These are phyloP conservation scores for Stenoptilia bipunctidactyla DNA, from an alignment of 2,888 invertebrate species.

Conservation along the genomic window DNA sequence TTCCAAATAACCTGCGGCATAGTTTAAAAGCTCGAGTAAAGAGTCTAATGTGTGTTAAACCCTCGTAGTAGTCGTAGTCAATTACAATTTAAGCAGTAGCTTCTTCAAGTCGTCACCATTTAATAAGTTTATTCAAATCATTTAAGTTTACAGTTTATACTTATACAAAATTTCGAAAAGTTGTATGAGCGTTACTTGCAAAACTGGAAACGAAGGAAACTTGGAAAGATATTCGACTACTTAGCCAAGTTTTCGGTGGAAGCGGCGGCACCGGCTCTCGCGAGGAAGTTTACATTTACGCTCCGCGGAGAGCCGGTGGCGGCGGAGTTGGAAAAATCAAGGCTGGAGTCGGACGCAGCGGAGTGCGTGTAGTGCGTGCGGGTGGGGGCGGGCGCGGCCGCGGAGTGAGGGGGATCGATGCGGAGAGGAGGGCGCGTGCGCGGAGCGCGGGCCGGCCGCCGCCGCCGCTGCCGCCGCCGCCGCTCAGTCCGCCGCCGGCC, in stretches of 20 bases:
- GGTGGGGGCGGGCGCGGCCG: conserved; percentile 27
- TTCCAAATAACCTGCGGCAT: neutral
- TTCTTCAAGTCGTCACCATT: neutral
- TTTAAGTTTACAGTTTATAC: neutral
- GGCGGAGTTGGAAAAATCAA: conserved; percentile 30
- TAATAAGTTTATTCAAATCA: no score
- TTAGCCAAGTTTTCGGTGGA: conserved; percentile 18
- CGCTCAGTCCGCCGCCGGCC: conserved; percentile 50
- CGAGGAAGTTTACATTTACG: conserved; percentile 26
- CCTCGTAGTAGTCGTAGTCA: no score
- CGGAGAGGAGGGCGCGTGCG: conserved; percentile 59
- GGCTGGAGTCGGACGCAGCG: conserved; percentile 23
- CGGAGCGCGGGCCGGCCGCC: conserved; percentile 33
- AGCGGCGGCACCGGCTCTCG: conserved; percentile 17
- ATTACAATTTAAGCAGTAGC: no score
- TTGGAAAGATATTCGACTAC: conserved; percentile 16
- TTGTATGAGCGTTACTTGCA: neutral
- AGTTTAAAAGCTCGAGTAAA: neutral
- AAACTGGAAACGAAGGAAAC: neutral
- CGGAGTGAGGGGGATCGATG: conserved; percentile 67
- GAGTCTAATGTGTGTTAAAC: no score
- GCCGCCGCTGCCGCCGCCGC: conserved; percentile 26
- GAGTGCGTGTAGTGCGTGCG: conserved; percentile 23
- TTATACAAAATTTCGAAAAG: neutral
- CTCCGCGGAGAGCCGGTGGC: conserved; percentile 22